Evolutionary conservation across 1,140 invertebrate species (phyloP), one percentile per base, ranked within the genome.

Genomic region (Formica exsecta): DNA sequence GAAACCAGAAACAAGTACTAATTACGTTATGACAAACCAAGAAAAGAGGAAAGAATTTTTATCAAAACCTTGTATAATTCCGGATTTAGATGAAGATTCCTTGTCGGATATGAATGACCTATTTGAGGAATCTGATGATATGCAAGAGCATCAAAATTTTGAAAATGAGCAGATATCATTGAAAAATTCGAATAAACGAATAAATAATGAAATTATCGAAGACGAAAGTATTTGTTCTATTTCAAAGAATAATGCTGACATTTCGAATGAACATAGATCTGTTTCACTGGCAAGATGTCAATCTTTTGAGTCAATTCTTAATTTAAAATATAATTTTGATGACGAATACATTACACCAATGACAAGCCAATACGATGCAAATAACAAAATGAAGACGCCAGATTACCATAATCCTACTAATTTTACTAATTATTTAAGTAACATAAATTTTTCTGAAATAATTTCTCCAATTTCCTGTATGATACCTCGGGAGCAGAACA

Each of bases 71-170:
- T 9, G 0, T 6, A 32, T 85, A 19, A 75, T 76, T 59, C n/a
- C 74, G 16, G 85, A 85, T 9, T 61, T 48, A 9, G 54, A 65
- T 2, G n/a, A 9, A 3, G 44, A 87, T 2, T 59, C 13, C n/a
- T 44, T 59, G 11, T 70, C 44, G 0, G 13, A 59, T 22, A 44
- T 29, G 16, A 16, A 36, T 0, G 57, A 86, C 3, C 51, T 73
- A 6, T 66, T 87, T n/a, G 62, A 38, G n/a, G 25, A 83, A 76
- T 51, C 57, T 4, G 1, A 25, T 0, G 5, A 41, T 11, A 16
- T 4, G 0, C 13, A n/a, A 36, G 13, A 51, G 3, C 8, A 44
- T 48, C 74, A 77, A 29, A 13, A 5, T 22, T 44, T 64, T 13
- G 25, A 41, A 64, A 3, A n/a, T 13, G 22, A 25, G 29, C 16